Percentiles rank a stretch among this genome's conserved stretches.
Evolutionary conservation across 1,140 invertebrate species (phyloP).

Genomic region (Mactra quadrangularis): DNA sequence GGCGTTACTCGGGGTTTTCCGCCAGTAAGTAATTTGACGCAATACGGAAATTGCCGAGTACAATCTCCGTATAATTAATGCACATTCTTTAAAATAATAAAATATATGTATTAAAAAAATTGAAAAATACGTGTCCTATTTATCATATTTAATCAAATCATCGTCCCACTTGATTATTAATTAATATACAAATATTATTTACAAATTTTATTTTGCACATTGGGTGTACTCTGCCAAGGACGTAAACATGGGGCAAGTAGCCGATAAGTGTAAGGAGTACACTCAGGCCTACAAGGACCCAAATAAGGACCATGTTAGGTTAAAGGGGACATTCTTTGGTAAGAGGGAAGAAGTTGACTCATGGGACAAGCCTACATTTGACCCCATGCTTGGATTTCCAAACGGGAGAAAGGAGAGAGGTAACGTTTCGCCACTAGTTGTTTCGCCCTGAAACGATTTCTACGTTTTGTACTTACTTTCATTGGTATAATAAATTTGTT

Average conservation of each 20-base stretch:
- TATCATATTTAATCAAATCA: too few relatives aligned
- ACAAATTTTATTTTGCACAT: neutral
- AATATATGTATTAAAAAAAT: too few relatives aligned
- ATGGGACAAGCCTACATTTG: constrained; percentile 89
- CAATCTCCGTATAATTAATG: too few relatives aligned
- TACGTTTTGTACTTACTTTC: neutral
- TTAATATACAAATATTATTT: too few relatives aligned
- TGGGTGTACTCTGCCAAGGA: constrained; percentile 26
- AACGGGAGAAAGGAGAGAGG: constrained; percentile 90
- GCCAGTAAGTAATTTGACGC: neutral
- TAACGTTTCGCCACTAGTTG: constrained; percentile 80
- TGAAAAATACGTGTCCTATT: too few relatives aligned
- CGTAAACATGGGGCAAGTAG: constrained; percentile 17
- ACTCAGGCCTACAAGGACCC: neutral
- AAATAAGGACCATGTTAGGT: neutral
- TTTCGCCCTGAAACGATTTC: neutral
- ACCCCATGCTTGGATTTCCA: constrained; percentile 90
- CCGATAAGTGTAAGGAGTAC: too few relatives aligned
- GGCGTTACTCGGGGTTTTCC: neutral
- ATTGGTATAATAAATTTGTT: neutral
- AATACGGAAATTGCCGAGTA: neutral
- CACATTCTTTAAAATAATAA: too few relatives aligned
- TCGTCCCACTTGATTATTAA: too few relatives aligned
- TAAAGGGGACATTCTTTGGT: neutral
- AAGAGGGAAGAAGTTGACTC: constrained; percentile 75